These are phyloP conservation scores for Drosophila putrida DNA, from an alignment of 2,888 invertebrate genomes.

Conservation along the genomic window DNA sequence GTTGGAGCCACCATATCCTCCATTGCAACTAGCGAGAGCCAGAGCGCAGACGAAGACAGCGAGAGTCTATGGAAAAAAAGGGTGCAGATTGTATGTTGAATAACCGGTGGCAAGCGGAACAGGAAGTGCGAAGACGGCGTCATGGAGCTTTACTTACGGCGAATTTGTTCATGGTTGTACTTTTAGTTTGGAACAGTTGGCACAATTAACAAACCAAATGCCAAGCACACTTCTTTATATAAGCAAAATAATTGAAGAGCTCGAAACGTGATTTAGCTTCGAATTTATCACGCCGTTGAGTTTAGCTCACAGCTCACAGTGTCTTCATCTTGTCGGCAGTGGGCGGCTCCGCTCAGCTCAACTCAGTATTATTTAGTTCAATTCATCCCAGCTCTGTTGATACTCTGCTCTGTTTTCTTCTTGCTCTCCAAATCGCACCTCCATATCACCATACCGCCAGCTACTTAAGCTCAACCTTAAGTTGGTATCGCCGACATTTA, in stretches of 20 bases:
- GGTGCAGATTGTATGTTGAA: neutral
- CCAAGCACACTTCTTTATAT: conserved; percentile 76
- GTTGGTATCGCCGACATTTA: conserved; percentile 36
- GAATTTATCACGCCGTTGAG: conserved; percentile 69
- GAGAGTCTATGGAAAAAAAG: conserved; percentile 54
- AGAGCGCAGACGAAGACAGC: conserved; percentile 70
- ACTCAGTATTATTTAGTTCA: neutral
- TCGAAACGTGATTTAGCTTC: conserved; percentile 76
- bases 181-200: conserved; percentile 66
- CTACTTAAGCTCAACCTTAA: conserved; percentile 23
- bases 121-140: conserved; percentile 32
- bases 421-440: conserved; percentile 35
- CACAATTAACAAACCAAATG: conserved; percentile 76
- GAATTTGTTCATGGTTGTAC: conserved; percentile 76
- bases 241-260: conserved; percentile 70
- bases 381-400: conserved; percentile 1
- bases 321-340: conserved; percentile 7
- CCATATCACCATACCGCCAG: conserved; percentile 32
- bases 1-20: conserved; percentile 19
- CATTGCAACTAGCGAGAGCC: conserved; percentile 61
- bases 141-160: conserved; percentile 69
- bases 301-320: conserved; percentile 19
- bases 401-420: conserved; percentile 11
- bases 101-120: conserved; percentile 26
- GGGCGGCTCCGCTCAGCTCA: conserved; percentile 19